Evolutionary conservation across 53 echinoderm and acorn worm species (phyloP), one percentile per base, ranked within the genome.

Genomic region (Crossaster papposus): DNA sequence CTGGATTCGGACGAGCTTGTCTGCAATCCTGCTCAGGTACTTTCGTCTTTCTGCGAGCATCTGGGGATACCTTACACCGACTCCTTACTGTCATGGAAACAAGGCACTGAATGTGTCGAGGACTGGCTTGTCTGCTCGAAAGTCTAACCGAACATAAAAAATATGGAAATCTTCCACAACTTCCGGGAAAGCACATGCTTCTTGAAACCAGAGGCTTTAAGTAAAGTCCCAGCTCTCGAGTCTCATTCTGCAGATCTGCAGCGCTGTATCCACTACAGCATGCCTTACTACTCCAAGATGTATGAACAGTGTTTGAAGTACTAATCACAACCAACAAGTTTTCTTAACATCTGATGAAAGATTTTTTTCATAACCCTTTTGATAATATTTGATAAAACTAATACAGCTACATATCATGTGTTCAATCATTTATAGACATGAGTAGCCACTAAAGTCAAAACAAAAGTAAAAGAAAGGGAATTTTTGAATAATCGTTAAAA

Each of bases 1-100:
- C 50, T 91, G 24, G 91, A 91, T 30, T 65, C 91, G 9, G 80
- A 85, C 20, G 86, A 91, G 36, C 71, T 91, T 13, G 10, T 91
- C 9, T 14, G 65, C 9, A 79, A 79, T 11, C 91, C 91, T 23
- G 30, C 35, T 6, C 36, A 35, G 14, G 68, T 85, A 1, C 51
- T 91, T 26, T 76, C 84, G 17, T 12, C 38, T 15, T 38, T 84
- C 52, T 91, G 85, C 36, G n/a, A 30, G 20, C 37, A 38, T 68
- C 14, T 91, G 11, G 71, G 79, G 65, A 68, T 91, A 64, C 71
- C 78, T 17, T 91, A 84, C 65, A 85, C 30, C 15, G 91, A 91
- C 44, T 36, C 6, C 22, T 79, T 91, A 14, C 79, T 91, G 53
- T 84, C 83, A 7, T 91, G 91, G 91, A 51, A 84, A 18, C 32